Conservation (phyloP, 2,888 invertebrate genomes). For the Teleiodes luculella region DNA sequence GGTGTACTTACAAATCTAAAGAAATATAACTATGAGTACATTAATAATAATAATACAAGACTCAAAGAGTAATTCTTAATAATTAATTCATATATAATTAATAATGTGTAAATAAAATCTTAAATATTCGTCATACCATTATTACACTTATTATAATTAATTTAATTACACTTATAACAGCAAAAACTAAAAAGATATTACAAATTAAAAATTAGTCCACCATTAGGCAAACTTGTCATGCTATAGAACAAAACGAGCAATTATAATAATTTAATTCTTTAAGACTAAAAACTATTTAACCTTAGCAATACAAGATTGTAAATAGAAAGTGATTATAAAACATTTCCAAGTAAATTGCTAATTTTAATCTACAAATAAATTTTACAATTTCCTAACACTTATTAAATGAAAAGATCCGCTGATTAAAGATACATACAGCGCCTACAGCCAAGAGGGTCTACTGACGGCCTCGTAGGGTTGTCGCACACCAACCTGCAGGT, state of each 20-base stretch:
- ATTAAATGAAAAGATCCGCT: slow-evolving; percentile 27
- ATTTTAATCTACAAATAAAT: slow-evolving; percentile 56
- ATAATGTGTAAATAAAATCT: neutral
- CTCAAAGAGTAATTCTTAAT: neutral
- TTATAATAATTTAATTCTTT: neutral
- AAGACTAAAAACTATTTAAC: neutral
- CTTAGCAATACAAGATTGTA: neutral
- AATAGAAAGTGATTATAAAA: slow-evolving; percentile 36
- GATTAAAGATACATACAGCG: neutral
- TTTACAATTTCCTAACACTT: slow-evolving; percentile 60
- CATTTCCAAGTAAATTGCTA: slow-evolving; percentile 49
- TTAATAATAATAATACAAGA: neutral
- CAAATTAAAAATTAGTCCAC: neutral
- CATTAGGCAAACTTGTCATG: slow-evolving; percentile 41
- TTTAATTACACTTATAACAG: slow-evolving; percentile 26
- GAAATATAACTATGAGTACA: slow-evolving; percentile 14
- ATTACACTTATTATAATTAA: slow-evolving; percentile 18
- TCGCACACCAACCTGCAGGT: slow-evolving; percentile 82
- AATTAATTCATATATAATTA: neutral
- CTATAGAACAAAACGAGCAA: slow-evolving; percentile 13
- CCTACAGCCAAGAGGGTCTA: slow-evolving; percentile 83
- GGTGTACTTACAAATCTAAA: slow-evolving; percentile 9
- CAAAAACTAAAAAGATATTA: neutral
- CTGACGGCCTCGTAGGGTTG: slow-evolving; percentile 86
- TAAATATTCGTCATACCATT: slow-evolving; percentile 2